Conservation (phyloP, 1,140 invertebrate species). For the Leptestheria dahalacensis region DNA sequence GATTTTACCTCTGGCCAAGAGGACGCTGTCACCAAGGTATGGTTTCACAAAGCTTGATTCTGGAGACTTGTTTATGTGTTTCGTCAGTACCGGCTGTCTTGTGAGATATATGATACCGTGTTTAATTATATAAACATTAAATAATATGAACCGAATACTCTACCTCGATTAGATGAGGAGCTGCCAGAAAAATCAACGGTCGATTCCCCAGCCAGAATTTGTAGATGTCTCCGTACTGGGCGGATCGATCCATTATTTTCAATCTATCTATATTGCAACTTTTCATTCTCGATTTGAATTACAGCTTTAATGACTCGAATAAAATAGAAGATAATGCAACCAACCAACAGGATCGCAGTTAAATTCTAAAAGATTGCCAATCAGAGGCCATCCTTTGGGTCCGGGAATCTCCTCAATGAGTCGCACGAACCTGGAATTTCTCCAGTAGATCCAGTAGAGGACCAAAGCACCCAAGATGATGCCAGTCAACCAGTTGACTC, state of each 20-base stretch:
- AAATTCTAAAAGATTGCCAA: constrained; percentile 35
- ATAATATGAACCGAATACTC: background rate
- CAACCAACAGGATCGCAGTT: constrained; percentile 31
- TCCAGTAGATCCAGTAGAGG: constrained; percentile 1
- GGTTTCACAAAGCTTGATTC: constrained; percentile 55
- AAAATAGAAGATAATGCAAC: too few relatives aligned
- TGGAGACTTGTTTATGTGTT: constrained; percentile 51
- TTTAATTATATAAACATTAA: too few relatives aligned
- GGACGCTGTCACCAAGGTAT: constrained; percentile 58
- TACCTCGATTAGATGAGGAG: constrained; percentile 2
- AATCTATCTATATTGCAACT: too few relatives aligned
- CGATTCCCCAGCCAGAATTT: background rate
- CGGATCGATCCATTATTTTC: background rate
- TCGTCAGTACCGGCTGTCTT: constrained; percentile 45
- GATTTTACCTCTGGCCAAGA: constrained; percentile 43
- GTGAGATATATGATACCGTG: background rate
- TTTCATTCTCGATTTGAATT: too few relatives aligned
- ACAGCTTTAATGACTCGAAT: too few relatives aligned
- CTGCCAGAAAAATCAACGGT: background rate
- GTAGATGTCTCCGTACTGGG: background rate
- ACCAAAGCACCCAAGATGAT: background rate
- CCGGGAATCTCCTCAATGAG: constrained; percentile 31
- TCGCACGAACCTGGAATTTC: background rate
- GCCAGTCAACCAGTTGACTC: too few relatives aligned
- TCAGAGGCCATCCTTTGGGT: constrained; percentile 34